Conservation (phyloP, 2,113 vertebrate species). For the Diadophis punctatus region DNA sequence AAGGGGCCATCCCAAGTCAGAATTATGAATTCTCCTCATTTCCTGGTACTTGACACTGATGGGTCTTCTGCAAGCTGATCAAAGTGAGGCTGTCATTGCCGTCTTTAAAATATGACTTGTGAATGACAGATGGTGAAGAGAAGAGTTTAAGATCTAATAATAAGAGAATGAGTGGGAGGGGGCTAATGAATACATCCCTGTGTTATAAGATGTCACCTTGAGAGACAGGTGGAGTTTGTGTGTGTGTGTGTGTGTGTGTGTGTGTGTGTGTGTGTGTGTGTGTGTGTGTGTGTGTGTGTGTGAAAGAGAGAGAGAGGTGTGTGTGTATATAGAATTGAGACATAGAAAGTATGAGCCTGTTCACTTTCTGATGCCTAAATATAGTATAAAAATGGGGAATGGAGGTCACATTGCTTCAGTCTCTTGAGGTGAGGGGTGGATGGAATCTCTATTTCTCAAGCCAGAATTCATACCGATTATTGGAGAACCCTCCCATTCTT, state of each 20-base stretch:
- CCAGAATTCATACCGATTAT: not conserved
- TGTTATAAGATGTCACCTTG: not conserved
- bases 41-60: accelerated
- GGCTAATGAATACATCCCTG: not conserved
- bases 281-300: not conserved
- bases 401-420: not conserved
- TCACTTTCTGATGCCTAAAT: not conserved
- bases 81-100: slow-evolving; percentile 3
- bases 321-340: not conserved
- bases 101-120: not conserved
- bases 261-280: not conserved
- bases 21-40: not conserved
- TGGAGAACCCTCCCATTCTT: not conserved
- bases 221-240: not conserved
- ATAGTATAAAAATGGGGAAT: not conserved
- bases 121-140: not conserved
- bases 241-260: not conserved
- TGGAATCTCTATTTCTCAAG: not conserved
- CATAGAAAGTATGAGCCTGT: not conserved
- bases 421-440: no score
- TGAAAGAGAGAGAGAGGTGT: not conserved
- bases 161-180: not conserved
- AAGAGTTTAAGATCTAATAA: slow-evolving; percentile 15
- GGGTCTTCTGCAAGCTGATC: not conserved
- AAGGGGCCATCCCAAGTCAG: not conserved